Conservation (phyloP, 2,888 invertebrate species). For the Agriopis marginaria region DNA sequence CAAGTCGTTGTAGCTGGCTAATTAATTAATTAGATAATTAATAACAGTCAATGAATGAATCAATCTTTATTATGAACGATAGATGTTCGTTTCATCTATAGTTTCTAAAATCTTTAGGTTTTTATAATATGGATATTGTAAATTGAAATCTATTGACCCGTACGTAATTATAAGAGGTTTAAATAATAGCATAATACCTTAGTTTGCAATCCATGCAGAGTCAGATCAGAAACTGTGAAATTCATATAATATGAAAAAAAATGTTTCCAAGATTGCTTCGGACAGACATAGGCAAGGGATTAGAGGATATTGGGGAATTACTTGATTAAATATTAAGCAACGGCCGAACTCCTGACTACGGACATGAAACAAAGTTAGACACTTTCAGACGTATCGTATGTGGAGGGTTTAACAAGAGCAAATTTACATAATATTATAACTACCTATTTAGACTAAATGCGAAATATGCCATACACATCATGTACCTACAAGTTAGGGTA, state of each 20-base stretch:
- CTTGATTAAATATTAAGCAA: conserved; percentile 39
- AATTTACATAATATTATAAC: too few species aligned
- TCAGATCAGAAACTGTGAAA: background rate
- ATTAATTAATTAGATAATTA: conserved; percentile 49
- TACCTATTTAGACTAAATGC: too few species aligned
- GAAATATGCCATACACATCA: too few species aligned
- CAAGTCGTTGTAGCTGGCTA: conserved; percentile 46
- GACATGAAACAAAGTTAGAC: conserved; percentile 15
- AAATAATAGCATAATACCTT: background rate
- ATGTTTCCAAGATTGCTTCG: conserved; percentile 28
- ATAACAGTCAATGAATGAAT: conserved; percentile 30
- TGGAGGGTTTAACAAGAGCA: too few species aligned
- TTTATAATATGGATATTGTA: too few species aligned
- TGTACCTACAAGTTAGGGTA: too few species aligned
- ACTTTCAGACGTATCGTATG: conserved; percentile 4
- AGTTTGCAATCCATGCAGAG: background rate
- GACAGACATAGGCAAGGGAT: conserved; percentile 40
- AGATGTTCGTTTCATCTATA: conserved; percentile 5
- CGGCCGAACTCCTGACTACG: background rate
- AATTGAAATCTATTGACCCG: background rate
- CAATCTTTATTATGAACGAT: conserved; percentile 23
- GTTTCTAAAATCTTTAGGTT: background rate
- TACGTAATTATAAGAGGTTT: background rate
- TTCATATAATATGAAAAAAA: conserved; percentile 29
- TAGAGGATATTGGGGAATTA: conserved; percentile 26